Conservation (phyloP, 2,797 vertebrate species). For the Eulemur mongoz region DNA sequence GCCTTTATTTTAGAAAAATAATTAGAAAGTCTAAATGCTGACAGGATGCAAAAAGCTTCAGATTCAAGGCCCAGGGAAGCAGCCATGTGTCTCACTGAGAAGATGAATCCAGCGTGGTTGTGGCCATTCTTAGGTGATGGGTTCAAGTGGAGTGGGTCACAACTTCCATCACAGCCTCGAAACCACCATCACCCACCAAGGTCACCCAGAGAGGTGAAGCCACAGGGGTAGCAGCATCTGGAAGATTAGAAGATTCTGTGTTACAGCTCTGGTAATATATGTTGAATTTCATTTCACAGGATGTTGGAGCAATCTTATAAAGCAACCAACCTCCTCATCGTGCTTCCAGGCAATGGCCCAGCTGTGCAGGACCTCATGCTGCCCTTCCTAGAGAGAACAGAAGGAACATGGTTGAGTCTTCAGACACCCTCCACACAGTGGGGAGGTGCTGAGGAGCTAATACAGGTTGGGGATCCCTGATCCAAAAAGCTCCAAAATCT, state of each 20-base stretch:
- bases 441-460: neutral
- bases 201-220: neutral
- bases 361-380: neutral
- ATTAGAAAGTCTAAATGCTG: neutral
- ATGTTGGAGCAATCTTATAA: neutral
- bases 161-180: neutral
- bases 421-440: neutral
- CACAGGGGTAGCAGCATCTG: neutral
- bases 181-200: neutral
- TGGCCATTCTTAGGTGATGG: neutral
- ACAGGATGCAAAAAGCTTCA: neutral
- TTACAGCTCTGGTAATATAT: neutral
- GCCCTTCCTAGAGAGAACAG: neutral
- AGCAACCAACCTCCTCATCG: neutral
- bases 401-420: too few species aligned
- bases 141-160: neutral
- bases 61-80: neutral
- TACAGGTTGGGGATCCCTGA: neutral
- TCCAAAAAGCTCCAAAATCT: neutral
- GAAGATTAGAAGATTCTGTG: neutral
- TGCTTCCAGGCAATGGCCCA: neutral
- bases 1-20: neutral
- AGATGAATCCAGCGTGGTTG: neutral
- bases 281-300: neutral
- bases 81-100: neutral